These are phyloP conservation scores for Erebia epiphron DNA, from an alignment of 2,888 invertebrate genomes.

Conservation along the genomic window DNA sequence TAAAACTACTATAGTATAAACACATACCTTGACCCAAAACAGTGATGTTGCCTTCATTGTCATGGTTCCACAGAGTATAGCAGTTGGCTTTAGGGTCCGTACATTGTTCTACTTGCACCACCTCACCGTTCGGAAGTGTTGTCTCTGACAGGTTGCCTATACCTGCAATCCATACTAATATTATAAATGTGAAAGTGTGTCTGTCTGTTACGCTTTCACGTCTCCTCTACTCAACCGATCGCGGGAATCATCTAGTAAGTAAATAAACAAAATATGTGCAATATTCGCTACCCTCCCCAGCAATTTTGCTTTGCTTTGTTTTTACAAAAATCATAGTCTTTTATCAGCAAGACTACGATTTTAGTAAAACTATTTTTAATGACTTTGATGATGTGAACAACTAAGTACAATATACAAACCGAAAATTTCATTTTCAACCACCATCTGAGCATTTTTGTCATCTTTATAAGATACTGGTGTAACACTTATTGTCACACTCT, in stretches of 20 bases:
- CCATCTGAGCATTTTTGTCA: constrained; percentile 62
- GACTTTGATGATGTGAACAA: not conserved
- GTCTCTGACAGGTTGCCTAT: constrained; percentile 59
- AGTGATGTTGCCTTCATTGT: constrained; percentile 83
- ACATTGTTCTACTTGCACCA: constrained; percentile 72
- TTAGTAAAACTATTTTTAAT: too few species aligned
- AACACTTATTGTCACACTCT: constrained; percentile 64
- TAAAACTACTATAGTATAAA: not conserved
- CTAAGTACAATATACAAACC: constrained; percentile 52
- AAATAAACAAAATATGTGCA: too few species aligned
- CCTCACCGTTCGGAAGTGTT: constrained; percentile 62
- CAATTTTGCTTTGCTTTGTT: too few species aligned
- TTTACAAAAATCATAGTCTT: too few species aligned
- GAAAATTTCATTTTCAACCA: constrained; percentile 67
- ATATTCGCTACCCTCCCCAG: too few species aligned
- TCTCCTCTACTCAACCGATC: too few species aligned
- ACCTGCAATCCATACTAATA: constrained; percentile 44
- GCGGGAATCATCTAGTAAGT: too few species aligned
- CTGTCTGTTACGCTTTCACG: too few species aligned
- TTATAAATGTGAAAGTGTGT: too few species aligned
- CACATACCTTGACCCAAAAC: constrained; percentile 88
- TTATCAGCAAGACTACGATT: too few species aligned
- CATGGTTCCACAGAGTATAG: constrained; percentile 88
- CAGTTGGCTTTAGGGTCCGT: constrained; percentile 86
- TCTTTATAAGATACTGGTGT: constrained; percentile 66